Conservation (phyloP, 2,113 vertebrate genomes). For the Chelonoidis abingdonii region DNA sequence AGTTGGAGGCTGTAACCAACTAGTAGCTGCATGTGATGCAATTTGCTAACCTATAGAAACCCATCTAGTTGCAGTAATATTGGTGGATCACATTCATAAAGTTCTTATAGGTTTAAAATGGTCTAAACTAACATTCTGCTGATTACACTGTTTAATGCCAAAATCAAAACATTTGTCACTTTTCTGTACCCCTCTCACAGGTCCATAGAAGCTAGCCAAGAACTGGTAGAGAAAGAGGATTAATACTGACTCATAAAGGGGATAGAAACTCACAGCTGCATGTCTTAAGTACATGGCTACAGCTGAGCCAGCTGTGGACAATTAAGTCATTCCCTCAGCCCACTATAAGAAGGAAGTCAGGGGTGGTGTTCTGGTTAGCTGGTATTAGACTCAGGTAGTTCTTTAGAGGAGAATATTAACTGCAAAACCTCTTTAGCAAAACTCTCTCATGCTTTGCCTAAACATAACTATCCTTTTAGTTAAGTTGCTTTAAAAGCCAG, state of each 20-base stretch:
- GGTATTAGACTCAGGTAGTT: not conserved
- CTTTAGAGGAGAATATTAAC: not conserved
- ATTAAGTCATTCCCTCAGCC: not conserved
- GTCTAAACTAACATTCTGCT: slow-evolving; percentile 14
- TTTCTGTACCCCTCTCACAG: not conserved
- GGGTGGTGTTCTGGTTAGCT: not conserved
- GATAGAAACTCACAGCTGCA: not conserved
- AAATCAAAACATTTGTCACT: slow-evolving; percentile 7
- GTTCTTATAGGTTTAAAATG: slow-evolving; percentile 24
- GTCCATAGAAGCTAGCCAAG: not conserved
- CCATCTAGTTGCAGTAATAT: slow-evolving; percentile 1
- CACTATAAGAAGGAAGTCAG: not conserved
- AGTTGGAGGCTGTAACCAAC: slow-evolving; percentile 29
- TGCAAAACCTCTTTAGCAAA: not conserved
- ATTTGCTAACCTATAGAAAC: slow-evolving; percentile 30
- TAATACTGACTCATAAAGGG: not conserved
- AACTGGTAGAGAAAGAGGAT: not conserved
- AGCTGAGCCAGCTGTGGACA: not conserved
- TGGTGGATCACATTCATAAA: slow-evolving; percentile 29
- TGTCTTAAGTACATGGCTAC: not conserved
- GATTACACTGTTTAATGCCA: slow-evolving; percentile 6
- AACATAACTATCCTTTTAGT: not conserved
- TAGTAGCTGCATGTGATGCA: slow-evolving; percentile 37
- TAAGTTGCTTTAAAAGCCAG: not conserved
- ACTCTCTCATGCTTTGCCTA: not conserved